phyloP scores from a whole-genome alignment of 2,113 vertebrate species.

The Rhinopomastus cyanomelas region DNA sequence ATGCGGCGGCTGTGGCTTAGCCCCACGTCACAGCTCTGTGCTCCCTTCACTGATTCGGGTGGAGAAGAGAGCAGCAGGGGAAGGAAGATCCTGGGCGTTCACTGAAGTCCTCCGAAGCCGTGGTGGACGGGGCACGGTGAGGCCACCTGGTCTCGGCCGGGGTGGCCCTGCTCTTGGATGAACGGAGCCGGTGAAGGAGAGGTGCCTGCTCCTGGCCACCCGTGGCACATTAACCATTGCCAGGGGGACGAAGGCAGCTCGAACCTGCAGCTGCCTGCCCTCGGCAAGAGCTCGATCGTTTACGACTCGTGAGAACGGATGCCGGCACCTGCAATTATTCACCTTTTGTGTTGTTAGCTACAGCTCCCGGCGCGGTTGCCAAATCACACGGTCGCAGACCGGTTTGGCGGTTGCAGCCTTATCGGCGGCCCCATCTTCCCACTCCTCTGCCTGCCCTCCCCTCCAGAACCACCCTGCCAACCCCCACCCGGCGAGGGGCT shows the following conservation, averaged over 20 bases:
- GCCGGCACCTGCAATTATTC: slow-evolving; percentile 27
- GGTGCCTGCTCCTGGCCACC: fast-evolving
- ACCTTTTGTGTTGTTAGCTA: slow-evolving; percentile 53
- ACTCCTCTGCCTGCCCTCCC: background rate
- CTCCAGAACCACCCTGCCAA: fast-evolving
- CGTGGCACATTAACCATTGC: background rate
- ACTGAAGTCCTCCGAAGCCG: fast-evolving
- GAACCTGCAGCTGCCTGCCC: slow-evolving; percentile 45
- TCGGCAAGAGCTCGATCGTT: background rate
- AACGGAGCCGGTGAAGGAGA: background rate
- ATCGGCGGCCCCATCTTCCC: slow-evolving; percentile 8
- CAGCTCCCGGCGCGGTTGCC: background rate
- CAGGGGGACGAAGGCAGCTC: background rate
- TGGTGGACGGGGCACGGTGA: fast-evolving
- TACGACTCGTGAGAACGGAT: slow-evolving; percentile 24
- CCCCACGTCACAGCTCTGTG: background rate
- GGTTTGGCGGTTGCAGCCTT: slow-evolving; percentile 20
- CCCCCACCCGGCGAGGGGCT: background rate
- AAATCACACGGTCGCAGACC: slow-evolving; percentile 33
- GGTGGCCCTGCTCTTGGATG: fast-evolving
- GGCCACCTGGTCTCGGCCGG: background rate
- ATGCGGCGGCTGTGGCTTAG: background rate
- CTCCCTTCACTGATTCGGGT: fast-evolving
- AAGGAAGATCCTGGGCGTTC: background rate
- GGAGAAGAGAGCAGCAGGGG: background rate